These are phyloP conservation scores for Muscicapa comitata DNA, from an alignment of 2,797 vertebrate species.

Conservation along the genomic window DNA sequence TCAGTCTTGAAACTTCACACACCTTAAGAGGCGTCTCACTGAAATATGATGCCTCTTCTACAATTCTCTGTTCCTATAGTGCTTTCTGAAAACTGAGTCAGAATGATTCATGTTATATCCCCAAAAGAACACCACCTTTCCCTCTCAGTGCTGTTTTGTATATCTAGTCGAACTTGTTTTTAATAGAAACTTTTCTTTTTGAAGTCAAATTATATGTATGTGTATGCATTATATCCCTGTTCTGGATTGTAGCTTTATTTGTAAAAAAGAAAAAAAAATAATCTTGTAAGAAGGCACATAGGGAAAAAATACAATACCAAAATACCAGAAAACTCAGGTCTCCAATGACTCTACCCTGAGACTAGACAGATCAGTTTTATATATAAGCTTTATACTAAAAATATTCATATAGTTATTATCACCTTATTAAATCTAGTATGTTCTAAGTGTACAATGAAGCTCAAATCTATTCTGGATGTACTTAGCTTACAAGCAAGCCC, in stretches of 20 bases:
- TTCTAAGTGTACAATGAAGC: not conserved
- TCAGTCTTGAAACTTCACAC: not conserved
- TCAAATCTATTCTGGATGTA: not conserved
- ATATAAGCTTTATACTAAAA: not conserved
- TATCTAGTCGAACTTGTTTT: not conserved
- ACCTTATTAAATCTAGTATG: not conserved
- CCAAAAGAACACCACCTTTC: not conserved
- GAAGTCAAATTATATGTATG: not conserved
- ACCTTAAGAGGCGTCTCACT: not conserved
- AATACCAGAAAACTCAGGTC: not conserved
- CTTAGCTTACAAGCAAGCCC: not conserved
- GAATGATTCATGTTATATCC: not conserved
- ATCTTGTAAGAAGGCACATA: not conserved
- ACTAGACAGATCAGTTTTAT: not conserved
- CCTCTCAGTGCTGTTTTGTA: not conserved
- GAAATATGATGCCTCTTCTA: not conserved
- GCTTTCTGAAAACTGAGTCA: slow-evolving; percentile 2
- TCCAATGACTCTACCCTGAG: not conserved
- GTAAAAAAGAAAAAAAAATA: not conserved
- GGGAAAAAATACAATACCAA: not conserved
- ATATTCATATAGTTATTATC: not conserved
- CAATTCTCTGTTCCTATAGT: not conserved
- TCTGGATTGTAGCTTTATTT: not conserved
- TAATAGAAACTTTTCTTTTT: not conserved
- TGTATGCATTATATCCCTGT: not conserved